These are phyloP conservation scores for Drosophila pectinifera DNA, from an alignment of 1,140 invertebrate genomes.

Conservation along the genomic window DNA sequence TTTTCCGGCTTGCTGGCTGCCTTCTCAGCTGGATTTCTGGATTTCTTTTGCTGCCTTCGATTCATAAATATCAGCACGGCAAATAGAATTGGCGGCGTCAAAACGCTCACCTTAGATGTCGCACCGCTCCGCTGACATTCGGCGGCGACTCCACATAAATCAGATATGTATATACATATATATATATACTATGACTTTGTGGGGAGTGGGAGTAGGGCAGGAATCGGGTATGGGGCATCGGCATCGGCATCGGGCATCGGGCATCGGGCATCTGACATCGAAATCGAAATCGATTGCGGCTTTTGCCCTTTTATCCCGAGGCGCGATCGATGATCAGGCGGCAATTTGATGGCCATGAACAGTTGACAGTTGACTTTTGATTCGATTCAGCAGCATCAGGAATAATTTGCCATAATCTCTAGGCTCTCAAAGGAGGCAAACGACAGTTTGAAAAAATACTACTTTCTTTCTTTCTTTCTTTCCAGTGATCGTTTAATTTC, in stretches of 20 bases:
- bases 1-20: background rate
- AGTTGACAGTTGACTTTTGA: constrained; percentile 71
- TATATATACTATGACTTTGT: background rate
- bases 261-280: constrained; percentile 16
- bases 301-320: constrained; percentile 63
- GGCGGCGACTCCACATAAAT: constrained; percentile 17
- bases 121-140: constrained; percentile 29
- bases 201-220: constrained; percentile 53
- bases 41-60: constrained; percentile 1
- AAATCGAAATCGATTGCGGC: constrained; percentile 45
- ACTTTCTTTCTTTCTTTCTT: too few relatives aligned
- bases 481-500: too few relatives aligned
- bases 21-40: constrained; percentile 15
- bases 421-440: background rate
- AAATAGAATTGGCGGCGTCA: constrained; percentile 81
- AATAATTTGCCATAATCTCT: constrained; percentile 2
- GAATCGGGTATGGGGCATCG: background rate
- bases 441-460: background rate
- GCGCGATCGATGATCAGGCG: constrained; percentile 49
- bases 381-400: constrained; percentile 2
- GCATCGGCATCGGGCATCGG: too few relatives aligned
- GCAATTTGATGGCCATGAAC: constrained; percentile 79
- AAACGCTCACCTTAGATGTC: constrained; percentile 62
- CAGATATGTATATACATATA: constrained; percentile 19
- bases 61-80: constrained; percentile 7